A percentile compares a stretch with the other conserved stretches of the same genome.
Conservation (phyloP, 2,797 vertebrate genomes). For the Sebastolobus altivelis region DNA sequence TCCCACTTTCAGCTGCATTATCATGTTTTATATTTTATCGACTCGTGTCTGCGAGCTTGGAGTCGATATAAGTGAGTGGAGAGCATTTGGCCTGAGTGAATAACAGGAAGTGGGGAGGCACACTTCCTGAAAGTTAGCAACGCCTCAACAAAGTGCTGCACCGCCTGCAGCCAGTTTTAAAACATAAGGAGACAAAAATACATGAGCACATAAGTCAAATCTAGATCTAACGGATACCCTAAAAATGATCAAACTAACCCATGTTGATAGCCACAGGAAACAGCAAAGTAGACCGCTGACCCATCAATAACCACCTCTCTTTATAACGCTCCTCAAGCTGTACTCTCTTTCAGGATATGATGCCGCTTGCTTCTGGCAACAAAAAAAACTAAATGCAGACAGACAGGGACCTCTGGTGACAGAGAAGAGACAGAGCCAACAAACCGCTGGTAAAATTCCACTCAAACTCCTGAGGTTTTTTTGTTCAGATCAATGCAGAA, state of each 20-base stretch:
- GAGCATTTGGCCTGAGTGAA: slow-evolving; percentile 27
- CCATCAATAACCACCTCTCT: slow-evolving; percentile 8
- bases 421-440: slow-evolving; percentile 31
- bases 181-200: not conserved
- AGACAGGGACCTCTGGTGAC: slow-evolving; percentile 69
- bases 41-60: slow-evolving; percentile 23
- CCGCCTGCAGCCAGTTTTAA: slow-evolving; percentile 3
- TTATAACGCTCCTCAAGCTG: slow-evolving; percentile 22
- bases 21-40: slow-evolving; percentile 2
- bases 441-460: slow-evolving; percentile 44
- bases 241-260: not conserved
- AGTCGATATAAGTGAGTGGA: slow-evolving; percentile 30
- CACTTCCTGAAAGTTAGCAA: slow-evolving; percentile 35
- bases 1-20: slow-evolving; percentile 14
- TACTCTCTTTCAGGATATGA: slow-evolving; percentile 37
- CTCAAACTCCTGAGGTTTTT: slow-evolving; percentile 19
- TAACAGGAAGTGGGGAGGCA: slow-evolving; percentile 46
- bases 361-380: slow-evolving; percentile 12
- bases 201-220: not conserved
- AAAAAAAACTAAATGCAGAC: slow-evolving; percentile 30
- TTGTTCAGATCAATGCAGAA: not conserved
- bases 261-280: slow-evolving; percentile 1
- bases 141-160: slow-evolving; percentile 19
- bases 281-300: not conserved
- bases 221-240: not conserved